A percentile compares a stretch with the other conserved stretches of the same genome.
These are phyloP conservation scores for Enteromius mattozi DNA, from an alignment of 2,797 vertebrate species.

Conservation along the genomic window DNA sequence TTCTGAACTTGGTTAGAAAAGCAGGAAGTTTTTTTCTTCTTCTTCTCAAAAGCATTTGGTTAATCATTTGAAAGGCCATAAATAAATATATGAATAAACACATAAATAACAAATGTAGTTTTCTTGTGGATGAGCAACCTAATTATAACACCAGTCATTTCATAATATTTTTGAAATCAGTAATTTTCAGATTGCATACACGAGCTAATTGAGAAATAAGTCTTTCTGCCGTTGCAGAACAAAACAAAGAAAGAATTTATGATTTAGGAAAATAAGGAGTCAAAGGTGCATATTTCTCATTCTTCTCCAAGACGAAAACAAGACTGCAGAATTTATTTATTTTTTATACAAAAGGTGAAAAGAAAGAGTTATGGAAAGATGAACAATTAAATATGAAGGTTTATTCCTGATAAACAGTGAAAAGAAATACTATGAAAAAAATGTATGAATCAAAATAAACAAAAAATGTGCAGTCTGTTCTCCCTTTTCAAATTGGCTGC, in stretches of 20 bases:
- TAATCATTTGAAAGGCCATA: neutral
- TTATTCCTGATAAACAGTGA: constrained; percentile 48
- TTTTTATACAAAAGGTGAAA: neutral
- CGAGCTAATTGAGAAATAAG: constrained; percentile 48
- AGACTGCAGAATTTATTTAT: neutral
- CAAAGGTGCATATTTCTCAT: constrained; percentile 12
- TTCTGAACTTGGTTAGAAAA: neutral
- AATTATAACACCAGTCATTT: neutral
- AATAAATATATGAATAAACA: neutral
- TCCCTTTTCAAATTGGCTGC: constrained; percentile 72
- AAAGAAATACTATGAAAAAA: constrained; percentile 18
- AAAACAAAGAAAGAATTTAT: constrained; percentile 19
- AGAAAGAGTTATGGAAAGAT: constrained; percentile 37
- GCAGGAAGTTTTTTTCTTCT: neutral
- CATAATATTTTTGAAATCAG: neutral
- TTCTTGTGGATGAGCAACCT: neutral
- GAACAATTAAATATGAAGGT: constrained; percentile 53
- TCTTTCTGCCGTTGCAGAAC: constrained; percentile 18
- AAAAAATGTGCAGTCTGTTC: constrained; percentile 62
- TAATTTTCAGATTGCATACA: constrained; percentile 10
- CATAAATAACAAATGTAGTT: neutral
- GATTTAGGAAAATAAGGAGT: neutral
- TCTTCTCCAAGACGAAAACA: neutral
- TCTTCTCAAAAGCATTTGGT: neutral
- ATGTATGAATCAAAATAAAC: constrained; percentile 55